Base-by-base conservation (phyloP, 1,140 invertebrate genomes). In the Calephelis nemesis region DNA sequence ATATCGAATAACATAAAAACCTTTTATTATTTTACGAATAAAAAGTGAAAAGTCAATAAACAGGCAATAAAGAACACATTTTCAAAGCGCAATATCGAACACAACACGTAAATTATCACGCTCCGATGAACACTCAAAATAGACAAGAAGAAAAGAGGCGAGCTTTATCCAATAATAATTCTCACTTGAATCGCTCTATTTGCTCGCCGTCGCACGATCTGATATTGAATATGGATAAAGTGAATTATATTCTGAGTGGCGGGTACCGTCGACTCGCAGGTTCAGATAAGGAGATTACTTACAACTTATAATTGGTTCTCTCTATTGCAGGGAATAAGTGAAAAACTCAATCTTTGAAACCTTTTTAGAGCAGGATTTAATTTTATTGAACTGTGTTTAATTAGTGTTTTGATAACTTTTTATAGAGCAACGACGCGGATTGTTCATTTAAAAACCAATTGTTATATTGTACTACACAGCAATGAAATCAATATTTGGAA, bases 191-290 rank as follows among this genome's bases (percentile, higher is more conserved):
- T 82, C 81, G 83, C 78, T 87, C 84, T 90, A 88, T 88, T 90
- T 90, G 82, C 80, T 82, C 84, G 78, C 73, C 81, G 80, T 87
- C 83, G 79, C 78, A 76, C 81, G 81, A 87, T 88, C 82, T 88
- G 84, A 88, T 90, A 88, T 88, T 87, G 86, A 90, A 90, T 90
- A 88, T 88, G 85, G 86, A 88, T 85, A 88, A 90, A 87, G 84
- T 88, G 84, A 88, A 88, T 90, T 90, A 90, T 84, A 85, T 83
- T 82, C 83, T 74, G 83, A 85, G 79, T 82, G 84, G 82, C 81
- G 76, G 79, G 73, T 69, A 78, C 73, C 81, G 79, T 73, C 83
- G 79, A 82, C 79, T 83, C 81, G 81, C 79, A 75, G 78, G 78
- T 76, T 80, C 75, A 79, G 84, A 84, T 90, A 90, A 90, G 83